Evolutionary conservation across 2,888 invertebrate genomes (phyloP), one percentile per base, ranked within the genome.

Genomic region (Ptychoptera contaminata): DNA sequence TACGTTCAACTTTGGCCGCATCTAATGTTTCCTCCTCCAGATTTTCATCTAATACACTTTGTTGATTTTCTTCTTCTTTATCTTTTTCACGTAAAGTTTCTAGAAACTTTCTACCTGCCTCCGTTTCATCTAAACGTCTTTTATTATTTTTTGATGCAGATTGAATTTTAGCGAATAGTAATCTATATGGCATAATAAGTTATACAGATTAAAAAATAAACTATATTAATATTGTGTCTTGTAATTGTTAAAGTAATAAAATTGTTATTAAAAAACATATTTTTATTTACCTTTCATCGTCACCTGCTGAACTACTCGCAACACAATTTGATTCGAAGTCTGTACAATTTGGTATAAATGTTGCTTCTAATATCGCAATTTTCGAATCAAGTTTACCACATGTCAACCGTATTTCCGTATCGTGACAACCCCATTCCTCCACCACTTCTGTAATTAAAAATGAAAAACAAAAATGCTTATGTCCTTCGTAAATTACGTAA

Each of bases 351-450:
- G 56, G 67, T 47, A 69, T 68, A 59, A 75, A 78, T 62, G 72
- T 71, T n/a, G 73, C 76, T 54, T 76, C 75, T 52, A 77, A 60
- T 32, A 79, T 67, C 35, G 76, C 77, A 47, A 79, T 72, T 56
- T 75, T 73, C 2, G 76, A 70, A 59, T 74, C 73, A 50, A 78
- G 59, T 48, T 73, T 71, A 30, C 76, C 71, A 54, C 79, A 79
- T 5, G 76, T 77, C 39, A 79, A 62, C 16, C 74, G 68, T 55
- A 78, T 70, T 55, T 70, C 69, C 58, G 67, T 71, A 55, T 73
- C 70, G 60, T 74, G 68, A 56, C 77, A 77, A 55, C 71, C 71
- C 55, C 70, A 72, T 55, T 73, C 73, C 58, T 74, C 72, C 46
- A 79, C 77, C 52, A 75, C 72, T 70, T 78, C 78, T 77, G 71